Conservation (phyloP, 2,888 invertebrate genomes). For the Tetropium fuscum region DNA sequence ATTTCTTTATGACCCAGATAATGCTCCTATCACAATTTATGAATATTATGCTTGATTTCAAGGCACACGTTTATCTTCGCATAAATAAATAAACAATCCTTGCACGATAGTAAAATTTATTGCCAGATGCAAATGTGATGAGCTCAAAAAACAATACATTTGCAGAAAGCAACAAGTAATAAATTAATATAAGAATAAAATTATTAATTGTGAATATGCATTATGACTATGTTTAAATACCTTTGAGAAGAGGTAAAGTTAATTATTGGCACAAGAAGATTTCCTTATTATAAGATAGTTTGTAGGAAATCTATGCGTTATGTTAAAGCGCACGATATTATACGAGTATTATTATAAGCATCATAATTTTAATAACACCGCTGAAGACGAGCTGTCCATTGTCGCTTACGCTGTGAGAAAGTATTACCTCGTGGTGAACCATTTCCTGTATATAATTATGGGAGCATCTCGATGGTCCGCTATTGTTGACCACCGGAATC, state of each 20-base stretch:
- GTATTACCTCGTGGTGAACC: slow-evolving; percentile 25
- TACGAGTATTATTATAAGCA: background rate
- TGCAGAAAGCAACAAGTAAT: slow-evolving; percentile 6
- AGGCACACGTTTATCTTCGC: background rate
- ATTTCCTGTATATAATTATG: slow-evolving; percentile 49
- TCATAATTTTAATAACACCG: background rate
- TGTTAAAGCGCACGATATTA: background rate
- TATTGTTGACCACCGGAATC: slow-evolving; percentile 41
- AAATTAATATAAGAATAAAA: slow-evolving; percentile 23
- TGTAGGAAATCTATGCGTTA: too few relatives aligned
- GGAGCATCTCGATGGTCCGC: slow-evolving; percentile 40
- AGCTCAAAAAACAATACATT: slow-evolving; percentile 19
- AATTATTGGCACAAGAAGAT: background rate
- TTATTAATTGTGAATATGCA: slow-evolving; percentile 11
- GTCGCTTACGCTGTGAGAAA: slow-evolving; percentile 25
- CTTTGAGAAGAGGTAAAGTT: background rate
- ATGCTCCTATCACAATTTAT: background rate
- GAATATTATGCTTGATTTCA: background rate
- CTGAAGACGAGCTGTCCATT: slow-evolving; percentile 19
- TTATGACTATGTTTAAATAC: background rate
- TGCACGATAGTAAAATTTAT: slow-evolving; percentile 19
- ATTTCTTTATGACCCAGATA: background rate
- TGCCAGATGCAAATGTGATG: slow-evolving; percentile 14
- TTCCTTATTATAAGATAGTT: slow-evolving; percentile 1
- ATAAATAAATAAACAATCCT: slow-evolving; percentile 10